phyloP scores from a whole-genome alignment of 2,797 vertebrate species.

The Oryzias dopingdopingensis region DNA sequence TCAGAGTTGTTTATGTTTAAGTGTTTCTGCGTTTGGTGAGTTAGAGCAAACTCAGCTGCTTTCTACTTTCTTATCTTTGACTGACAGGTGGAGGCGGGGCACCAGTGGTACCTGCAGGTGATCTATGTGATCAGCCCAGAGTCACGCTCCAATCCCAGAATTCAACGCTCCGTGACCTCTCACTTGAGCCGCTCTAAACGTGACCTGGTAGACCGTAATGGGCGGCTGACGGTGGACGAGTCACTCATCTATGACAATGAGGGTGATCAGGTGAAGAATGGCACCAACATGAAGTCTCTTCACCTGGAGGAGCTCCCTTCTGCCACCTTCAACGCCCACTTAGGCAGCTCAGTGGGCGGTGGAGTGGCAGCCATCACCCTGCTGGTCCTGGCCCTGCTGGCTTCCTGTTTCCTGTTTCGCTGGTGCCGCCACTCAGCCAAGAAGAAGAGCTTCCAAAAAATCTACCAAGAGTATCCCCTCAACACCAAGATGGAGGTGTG shows the following conservation, averaged over 20 bases:
- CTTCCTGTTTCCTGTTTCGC: slow-evolving; percentile 81
- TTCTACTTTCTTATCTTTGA: neutral
- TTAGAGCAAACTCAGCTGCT: no score
- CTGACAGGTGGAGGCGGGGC: slow-evolving; percentile 92
- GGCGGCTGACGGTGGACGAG: slow-evolving; percentile 81
- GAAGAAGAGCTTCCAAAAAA: slow-evolving; percentile 54
- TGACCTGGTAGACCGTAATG: slow-evolving; percentile 79
- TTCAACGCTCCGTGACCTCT: slow-evolving; percentile 83
- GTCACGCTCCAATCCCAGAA: slow-evolving; percentile 79
- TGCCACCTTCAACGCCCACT: slow-evolving; percentile 79
- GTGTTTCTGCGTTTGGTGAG: no score
- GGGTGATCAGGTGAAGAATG: slow-evolving; percentile 93
- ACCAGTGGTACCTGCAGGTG: slow-evolving; percentile 98
- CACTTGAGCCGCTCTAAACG: slow-evolving; percentile 72
- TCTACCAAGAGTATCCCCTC: slow-evolving; percentile 85
- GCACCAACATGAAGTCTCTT: slow-evolving; percentile 97
- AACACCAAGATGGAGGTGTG: slow-evolving; percentile 90
- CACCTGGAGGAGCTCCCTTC: slow-evolving; percentile 81
- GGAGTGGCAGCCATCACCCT: slow-evolving; percentile 82
- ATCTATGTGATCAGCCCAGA: slow-evolving; percentile 94
- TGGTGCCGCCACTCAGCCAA: slow-evolving; percentile 77
- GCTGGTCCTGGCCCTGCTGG: slow-evolving; percentile 81
- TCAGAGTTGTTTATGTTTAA: no score
- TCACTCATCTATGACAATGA: slow-evolving; percentile 98
- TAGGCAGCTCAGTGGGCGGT: slow-evolving; percentile 84